These are phyloP conservation scores for Hoplodrina blanda DNA, from an alignment of 2,888 invertebrate species.

Conservation along the genomic window DNA sequence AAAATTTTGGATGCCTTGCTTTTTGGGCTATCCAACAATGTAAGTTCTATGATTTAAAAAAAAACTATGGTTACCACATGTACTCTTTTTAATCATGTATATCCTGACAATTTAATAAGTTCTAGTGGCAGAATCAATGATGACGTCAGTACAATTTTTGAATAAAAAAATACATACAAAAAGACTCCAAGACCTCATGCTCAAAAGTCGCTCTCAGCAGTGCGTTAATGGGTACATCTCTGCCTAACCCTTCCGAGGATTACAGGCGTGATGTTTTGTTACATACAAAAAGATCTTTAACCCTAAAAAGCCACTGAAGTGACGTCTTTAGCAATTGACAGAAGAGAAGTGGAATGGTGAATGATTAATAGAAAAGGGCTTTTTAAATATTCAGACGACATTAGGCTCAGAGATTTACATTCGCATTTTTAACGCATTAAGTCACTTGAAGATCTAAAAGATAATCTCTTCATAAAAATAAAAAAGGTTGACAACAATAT, in stretches of 20 bases:
- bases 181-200: too few species aligned
- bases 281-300: neutral
- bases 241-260: too few species aligned
- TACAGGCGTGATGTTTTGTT: too few species aligned
- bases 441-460: neutral
- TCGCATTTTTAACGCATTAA: neutral
- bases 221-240: too few species aligned
- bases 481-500: neutral
- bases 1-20: too few species aligned
- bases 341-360: neutral
- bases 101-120: neutral
- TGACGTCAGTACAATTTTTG: too few species aligned
- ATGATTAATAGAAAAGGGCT: constrained; percentile 1
- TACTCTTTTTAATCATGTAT: too few species aligned
- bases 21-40: too few species aligned
- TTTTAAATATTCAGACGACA: constrained; percentile 11
- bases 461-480: neutral
- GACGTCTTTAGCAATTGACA: constrained; percentile 5
- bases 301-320: neutral
- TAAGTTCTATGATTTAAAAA: too few species aligned
- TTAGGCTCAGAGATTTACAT: neutral
- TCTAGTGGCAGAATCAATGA: neutral
- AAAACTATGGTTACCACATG: neutral
- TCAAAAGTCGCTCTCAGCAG: too few species aligned
- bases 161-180: neutral